A percentile compares a stretch with the other conserved stretches of the same genome.
phyloP scores from a whole-genome alignment of 2,113 vertebrate species.

The Dermatemys mawii region DNA sequence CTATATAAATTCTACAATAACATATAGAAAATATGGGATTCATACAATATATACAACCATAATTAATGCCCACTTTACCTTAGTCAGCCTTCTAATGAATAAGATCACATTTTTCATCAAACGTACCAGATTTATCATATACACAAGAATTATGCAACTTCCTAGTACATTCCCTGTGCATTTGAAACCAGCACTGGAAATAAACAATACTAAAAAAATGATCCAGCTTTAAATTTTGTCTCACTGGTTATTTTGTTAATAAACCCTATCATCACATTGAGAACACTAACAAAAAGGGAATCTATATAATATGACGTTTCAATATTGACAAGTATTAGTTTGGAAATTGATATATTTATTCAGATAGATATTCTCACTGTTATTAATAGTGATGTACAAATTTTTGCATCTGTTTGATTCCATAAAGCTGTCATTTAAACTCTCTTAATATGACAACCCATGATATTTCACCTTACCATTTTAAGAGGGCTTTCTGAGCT shows the following conservation, averaged over 20 bases:
- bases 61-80: neutral
- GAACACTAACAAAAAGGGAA: slow-evolving; percentile 13
- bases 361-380: neutral
- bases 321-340: neutral
- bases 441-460: neutral
- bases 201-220: neutral
- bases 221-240: slow-evolving; percentile 25
- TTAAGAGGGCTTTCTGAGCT: slow-evolving; percentile 40
- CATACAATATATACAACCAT: neutral
- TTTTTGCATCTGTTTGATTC: neutral
- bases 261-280: slow-evolving; percentile 23
- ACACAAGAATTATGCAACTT: neutral
- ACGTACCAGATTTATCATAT: neutral
- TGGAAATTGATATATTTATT: slow-evolving; percentile 6
- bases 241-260: slow-evolving; percentile 24
- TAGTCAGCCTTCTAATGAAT: neutral
- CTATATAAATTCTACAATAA: fast-evolving
- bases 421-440: slow-evolving; percentile 23
- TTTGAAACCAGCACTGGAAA: slow-evolving; percentile 40
- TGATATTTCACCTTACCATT: slow-evolving; percentile 12
- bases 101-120: neutral
- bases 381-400: neutral
- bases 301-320: neutral
- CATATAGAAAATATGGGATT: neutral
- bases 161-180: neutral